Percentiles rank a stretch among this genome's conserved stretches.
These are phyloP conservation scores for Ephydatia muelleri DNA, from an alignment of 37 sponge, comb jelly and placozoan species.

Conservation along the genomic window DNA sequence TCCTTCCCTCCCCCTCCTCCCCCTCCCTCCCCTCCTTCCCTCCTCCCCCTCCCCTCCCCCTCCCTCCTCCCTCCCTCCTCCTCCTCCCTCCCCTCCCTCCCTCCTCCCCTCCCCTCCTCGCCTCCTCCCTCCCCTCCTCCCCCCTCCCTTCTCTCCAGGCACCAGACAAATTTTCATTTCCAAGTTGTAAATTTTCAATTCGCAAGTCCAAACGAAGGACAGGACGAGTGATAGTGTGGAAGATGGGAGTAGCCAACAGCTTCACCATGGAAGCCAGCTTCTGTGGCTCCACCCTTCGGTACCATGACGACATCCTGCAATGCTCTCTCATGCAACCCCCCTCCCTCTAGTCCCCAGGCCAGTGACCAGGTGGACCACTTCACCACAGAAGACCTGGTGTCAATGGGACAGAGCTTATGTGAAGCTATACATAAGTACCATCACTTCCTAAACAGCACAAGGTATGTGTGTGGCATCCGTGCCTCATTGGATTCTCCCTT, in stretches of 20 bases:
- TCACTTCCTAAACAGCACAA: conserved; percentile 24
- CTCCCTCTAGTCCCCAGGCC: conserved; percentile 31
- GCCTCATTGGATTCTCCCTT: not conserved
- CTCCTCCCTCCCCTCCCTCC: too few relatives aligned
- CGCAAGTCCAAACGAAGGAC: conserved; percentile 84
- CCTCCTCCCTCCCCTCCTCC: not conserved
- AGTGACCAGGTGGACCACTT: conserved; percentile 4
- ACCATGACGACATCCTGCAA: conserved; percentile 47
- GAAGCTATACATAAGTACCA: conserved; percentile 23
- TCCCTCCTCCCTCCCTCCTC: too few relatives aligned
- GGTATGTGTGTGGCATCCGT: conserved; percentile 10
- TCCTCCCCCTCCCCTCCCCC: too few relatives aligned
- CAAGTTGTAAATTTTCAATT: conserved; percentile 78
- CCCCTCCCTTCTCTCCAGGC: conserved; percentile 9
- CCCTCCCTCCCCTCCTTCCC: not conserved
- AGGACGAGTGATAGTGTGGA: conserved; percentile 83
- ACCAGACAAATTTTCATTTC: conserved; percentile 52
- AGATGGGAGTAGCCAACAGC: conserved; percentile 78
- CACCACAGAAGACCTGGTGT: conserved; percentile 9
- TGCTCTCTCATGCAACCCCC: too few relatives aligned
- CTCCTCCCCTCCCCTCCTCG: not conserved
- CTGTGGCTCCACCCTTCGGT: conserved; percentile 79
- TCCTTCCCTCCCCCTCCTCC: not conserved
- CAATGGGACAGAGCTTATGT: conserved; percentile 31
- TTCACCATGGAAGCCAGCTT: conserved; percentile 91